Base-by-base conservation (phyloP, 2,797 vertebrate species). In the Tympanoctomys barrerae region DNA sequence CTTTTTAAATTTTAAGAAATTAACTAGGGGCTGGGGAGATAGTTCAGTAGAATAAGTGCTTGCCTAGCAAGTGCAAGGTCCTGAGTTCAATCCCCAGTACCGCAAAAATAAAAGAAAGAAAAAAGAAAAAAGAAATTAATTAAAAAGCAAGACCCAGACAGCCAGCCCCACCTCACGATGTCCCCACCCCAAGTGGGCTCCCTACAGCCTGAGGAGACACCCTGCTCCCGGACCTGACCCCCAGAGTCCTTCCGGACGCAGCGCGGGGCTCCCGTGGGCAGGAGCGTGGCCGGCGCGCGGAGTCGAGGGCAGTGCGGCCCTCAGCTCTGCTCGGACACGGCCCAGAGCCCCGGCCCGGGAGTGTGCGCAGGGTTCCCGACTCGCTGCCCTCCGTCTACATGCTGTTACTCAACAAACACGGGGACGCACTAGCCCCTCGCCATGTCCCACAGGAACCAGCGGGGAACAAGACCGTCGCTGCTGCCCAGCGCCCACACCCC, bases 291-390 rank as follows among this genome's bases (percentile, higher is more conserved):
- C 68, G 49, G 33, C 19, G 39, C 54, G 12, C 39, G 39, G 42
- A 49, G 49, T 49, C 49, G 36, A 22, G 33, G 22, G 39, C 1
- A 21, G 28, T 0, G 10, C 31, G 36, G 78, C 46, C 66, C 54
- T 28, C 0, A 61, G 28, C 9, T 57, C 78, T 13, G 7, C 3
- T 64, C 88, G 8, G 26, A 61, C 22, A 5, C 49, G 82, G 66
- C 10, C 71, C 71, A 39, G 59, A 42, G 26, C 28, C 54, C 12
- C 66, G 75, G 36, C 24, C 83, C 7, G 64, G 14, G 26, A 13
- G 12, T 0, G 19, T 49, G 7, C 0, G 1, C 1, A 18, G 4
- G 68, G 54, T 5, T 49, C 66, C 49, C 1, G 1, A 16, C 0
- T 33, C 22, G 16, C 28, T 66, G 83, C 19, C 18, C 68, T 11